Percentiles rank a stretch among this genome's conserved stretches.
These are phyloP conservation scores for Porites lobata DNA, from an alignment of 92 coral and sea anemone species.

Conservation along the genomic window DNA sequence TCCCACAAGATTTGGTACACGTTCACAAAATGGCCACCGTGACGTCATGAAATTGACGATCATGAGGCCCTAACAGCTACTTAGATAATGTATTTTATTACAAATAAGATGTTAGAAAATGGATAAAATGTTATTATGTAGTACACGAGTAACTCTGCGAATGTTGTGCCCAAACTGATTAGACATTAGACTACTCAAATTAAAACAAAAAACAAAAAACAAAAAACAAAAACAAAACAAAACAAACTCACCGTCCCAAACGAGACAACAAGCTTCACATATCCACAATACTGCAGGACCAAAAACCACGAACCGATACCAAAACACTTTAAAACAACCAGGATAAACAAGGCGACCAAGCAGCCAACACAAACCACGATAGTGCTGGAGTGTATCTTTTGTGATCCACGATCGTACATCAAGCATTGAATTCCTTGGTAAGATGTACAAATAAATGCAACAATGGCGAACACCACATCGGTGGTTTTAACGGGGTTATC, in stretches of 20 bases:
- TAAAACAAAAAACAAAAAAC: no score
- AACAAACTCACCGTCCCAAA: conserved; percentile 79
- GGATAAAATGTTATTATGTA: no score
- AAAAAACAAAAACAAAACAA: no score
- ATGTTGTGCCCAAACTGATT: no score
- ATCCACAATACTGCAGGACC: conserved; percentile 84
- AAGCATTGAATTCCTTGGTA: conserved; percentile 71
- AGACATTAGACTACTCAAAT: no score
- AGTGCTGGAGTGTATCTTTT: conserved; percentile 68
- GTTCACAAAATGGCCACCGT: no score
- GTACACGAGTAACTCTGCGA: no score
- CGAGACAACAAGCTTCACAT: conserved; percentile 82
- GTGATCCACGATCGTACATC: conserved; percentile 81
- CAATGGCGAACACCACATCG: conserved; percentile 78
- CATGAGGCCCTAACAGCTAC: no score
- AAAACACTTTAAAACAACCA: conserved; percentile 56
- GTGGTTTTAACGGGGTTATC: conserved; percentile 79
- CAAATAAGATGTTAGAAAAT: no score
- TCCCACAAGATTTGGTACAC: no score
- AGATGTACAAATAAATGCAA: conserved; percentile 74
- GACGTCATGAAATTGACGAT: no score
- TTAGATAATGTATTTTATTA: no score
- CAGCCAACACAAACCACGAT: conserved; percentile 44
- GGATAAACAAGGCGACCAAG: conserved; percentile 52
- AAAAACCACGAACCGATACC: conserved; percentile 67